phyloP scores from a whole-genome alignment of 2,113 vertebrate species.

The Gobio gobio region DNA sequence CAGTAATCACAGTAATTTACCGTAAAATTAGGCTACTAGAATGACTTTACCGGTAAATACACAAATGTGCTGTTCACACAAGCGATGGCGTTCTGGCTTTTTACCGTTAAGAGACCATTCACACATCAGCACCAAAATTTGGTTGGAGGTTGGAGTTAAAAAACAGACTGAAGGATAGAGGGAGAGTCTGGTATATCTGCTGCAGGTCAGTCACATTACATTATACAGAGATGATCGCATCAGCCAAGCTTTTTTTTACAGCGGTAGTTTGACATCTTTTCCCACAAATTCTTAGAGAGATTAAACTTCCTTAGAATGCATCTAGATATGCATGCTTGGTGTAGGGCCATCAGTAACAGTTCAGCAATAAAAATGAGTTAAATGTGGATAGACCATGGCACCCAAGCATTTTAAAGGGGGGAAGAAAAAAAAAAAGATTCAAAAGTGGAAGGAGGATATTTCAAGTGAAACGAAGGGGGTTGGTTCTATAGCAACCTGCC shows the following conservation, averaged over 20 bases:
- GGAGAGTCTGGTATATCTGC: constrained; percentile 71
- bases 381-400: constrained; percentile 82
- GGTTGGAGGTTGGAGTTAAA: constrained; percentile 62
- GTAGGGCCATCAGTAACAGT: constrained; percentile 73
- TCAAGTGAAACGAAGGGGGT: constrained; percentile 59
- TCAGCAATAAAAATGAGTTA: constrained; percentile 74
- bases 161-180: constrained; percentile 61
- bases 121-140: too few species aligned
- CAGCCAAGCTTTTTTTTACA: constrained; percentile 77
- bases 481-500: constrained; percentile 80
- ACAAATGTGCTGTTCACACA: too few species aligned
- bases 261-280: constrained; percentile 54
- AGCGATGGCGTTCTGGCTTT: too few species aligned
- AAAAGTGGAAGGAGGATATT: constrained; percentile 58
- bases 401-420: constrained; percentile 73
- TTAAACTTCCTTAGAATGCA: constrained; percentile 34
- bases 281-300: constrained; percentile 22
- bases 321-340: constrained; percentile 27
- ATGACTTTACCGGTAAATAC: too few species aligned
- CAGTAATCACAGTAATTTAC: too few species aligned
- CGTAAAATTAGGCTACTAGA: too few species aligned
- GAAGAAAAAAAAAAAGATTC: constrained; percentile 22
- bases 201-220: constrained; percentile 63
- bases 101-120: too few species aligned
- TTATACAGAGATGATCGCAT: constrained; percentile 73